Evolutionary conservation across 2,888 invertebrate genomes (phyloP).

Genomic region (Neoitamus cyanurus): DNA sequence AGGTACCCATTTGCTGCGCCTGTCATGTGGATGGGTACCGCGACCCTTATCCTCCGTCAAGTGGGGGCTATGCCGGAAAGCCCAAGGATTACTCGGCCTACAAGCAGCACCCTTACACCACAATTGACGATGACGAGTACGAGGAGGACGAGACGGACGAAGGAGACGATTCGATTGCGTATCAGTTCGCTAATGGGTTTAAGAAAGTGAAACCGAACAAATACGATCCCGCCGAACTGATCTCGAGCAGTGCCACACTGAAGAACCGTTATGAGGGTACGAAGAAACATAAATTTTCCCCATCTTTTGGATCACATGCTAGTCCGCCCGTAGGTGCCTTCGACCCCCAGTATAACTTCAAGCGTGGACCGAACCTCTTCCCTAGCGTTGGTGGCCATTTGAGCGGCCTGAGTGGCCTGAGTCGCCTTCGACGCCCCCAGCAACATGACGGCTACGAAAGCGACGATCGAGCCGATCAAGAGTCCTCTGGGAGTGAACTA

Average conservation of each 20-base stretch:
- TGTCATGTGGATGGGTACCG: constrained; percentile 84
- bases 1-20: constrained; percentile 85
- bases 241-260: constrained; percentile 57
- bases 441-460: neutral
- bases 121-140: constrained; percentile 58
- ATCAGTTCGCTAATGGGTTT: constrained; percentile 55
- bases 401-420: neutral
- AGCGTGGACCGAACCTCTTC: constrained; percentile 46
- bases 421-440: constrained; percentile 51
- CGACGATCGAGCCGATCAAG: constrained; percentile 59
- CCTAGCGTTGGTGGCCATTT: neutral
- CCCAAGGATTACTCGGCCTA: constrained; percentile 59
- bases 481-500: constrained; percentile 60
- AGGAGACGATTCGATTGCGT: constrained; percentile 53
- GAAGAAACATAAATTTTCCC: constrained; percentile 50
- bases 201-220: constrained; percentile 51
- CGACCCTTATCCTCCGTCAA: constrained; percentile 73
- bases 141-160: constrained; percentile 57
- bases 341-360: constrained; percentile 55
- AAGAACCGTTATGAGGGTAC: constrained; percentile 57
- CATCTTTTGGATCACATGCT: constrained; percentile 62
- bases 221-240: constrained; percentile 57
- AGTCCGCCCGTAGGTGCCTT: constrained; percentile 61
- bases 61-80: constrained; percentile 50
- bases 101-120: constrained; percentile 51